Evolutionary conservation across 2,113 vertebrate species (phyloP).

Genomic region (Camelus dromedarius): DNA sequence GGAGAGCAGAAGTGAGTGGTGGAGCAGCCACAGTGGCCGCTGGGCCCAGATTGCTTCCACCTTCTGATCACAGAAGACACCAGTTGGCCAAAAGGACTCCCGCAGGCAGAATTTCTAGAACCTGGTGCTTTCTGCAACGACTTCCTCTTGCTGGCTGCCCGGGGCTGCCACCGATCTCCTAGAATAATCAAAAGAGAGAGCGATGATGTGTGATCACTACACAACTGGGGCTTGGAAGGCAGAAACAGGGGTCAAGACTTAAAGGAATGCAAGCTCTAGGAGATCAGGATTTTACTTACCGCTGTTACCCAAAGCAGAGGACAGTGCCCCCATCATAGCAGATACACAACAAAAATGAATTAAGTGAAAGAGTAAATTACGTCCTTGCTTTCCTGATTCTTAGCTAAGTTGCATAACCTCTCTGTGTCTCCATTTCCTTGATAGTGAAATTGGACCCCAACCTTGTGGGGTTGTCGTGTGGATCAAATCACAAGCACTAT

Average conservation of each 20-base stretch:
- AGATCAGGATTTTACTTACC: neutral
- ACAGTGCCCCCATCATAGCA: neutral
- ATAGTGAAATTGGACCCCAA: neutral
- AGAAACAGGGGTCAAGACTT: no score
- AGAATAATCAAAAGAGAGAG: neutral
- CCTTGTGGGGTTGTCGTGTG: no score
- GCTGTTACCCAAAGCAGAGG: no score
- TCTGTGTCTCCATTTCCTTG: neutral
- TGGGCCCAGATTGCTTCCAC: fast-evolving
- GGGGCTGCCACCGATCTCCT: neutral
- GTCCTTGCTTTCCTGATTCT: neutral
- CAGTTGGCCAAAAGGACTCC: neutral
- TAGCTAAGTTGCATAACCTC: neutral
- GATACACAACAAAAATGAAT: neutral
- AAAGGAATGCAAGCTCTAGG: fast-evolving
- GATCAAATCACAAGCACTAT: neutral
- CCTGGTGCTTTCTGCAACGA: constrained; percentile 20
- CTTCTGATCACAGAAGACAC: neutral
- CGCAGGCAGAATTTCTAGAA: neutral
- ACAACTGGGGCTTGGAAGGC: neutral
- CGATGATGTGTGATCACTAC: fast-evolving
- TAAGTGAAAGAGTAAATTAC: neutral
- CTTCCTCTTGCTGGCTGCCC: neutral
- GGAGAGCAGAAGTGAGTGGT: neutral
- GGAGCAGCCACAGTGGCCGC: neutral